Percentiles rank a stretch among this genome's conserved stretches.
Evolutionary conservation across 2,888 invertebrate genomes (phyloP).

Genomic region (Stenoptilia bipunctidactyla): DNA sequence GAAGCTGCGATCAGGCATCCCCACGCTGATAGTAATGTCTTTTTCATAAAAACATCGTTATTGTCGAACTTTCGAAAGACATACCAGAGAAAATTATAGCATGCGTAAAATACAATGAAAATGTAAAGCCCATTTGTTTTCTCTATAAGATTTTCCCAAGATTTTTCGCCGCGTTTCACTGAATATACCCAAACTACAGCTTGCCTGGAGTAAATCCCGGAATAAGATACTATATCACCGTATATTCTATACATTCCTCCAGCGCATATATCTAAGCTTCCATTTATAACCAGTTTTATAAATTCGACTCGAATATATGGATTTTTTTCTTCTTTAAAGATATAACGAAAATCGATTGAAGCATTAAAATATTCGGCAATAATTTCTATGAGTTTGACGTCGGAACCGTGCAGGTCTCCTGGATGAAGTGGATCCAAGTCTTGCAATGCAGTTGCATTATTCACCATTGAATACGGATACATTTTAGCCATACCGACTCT

Average conservation of each 20-base stretch:
- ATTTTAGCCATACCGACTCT: constrained; percentile 33
- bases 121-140: constrained; percentile 35
- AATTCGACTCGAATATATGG: constrained; percentile 21
- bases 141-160: constrained; percentile 33
- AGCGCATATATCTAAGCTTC: constrained; percentile 38
- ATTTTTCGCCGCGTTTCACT: constrained; percentile 27
- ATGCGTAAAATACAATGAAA: constrained; percentile 37
- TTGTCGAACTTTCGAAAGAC: constrained; percentile 28
- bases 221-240: constrained; percentile 39
- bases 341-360: constrained; percentile 28
- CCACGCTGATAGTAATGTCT: constrained; percentile 34
- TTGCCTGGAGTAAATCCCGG: constrained; percentile 40
- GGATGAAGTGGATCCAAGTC: constrained; percentile 27
- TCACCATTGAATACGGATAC: constrained; percentile 32
- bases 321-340: constrained; percentile 26
- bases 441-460: constrained; percentile 21
- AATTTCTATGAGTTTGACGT: constrained; percentile 41
- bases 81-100: constrained; percentile 31
- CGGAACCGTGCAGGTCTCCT: constrained; percentile 26
- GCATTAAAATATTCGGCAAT: constrained; percentile 36
- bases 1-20: constrained; percentile 38
- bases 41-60: constrained; percentile 20
- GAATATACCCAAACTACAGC: constrained; percentile 37
- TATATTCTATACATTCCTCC: constrained; percentile 44
- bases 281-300: constrained; percentile 32